Evolutionary conservation across 2,888 invertebrate species (phyloP).

Genomic region (Yponomeuta plumbellus): DNA sequence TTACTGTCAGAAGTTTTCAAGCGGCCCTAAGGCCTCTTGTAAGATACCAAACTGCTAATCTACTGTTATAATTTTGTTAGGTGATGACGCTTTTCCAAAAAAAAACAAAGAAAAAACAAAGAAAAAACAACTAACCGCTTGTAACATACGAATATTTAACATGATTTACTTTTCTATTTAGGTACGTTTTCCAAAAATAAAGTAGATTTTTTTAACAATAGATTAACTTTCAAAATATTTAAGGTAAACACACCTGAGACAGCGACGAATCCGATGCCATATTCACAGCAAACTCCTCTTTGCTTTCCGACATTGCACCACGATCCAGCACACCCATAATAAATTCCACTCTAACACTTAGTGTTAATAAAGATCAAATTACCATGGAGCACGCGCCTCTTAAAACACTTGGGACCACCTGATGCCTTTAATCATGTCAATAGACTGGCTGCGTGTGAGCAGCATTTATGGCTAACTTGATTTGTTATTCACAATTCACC

Average conservation of each 20-base stretch:
- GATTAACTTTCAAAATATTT: not conserved
- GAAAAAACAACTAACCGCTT: too few relatives aligned
- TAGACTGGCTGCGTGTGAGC: conserved; percentile 26
- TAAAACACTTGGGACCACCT: conserved; percentile 20
- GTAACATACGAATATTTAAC: too few relatives aligned
- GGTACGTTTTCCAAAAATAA: too few relatives aligned
- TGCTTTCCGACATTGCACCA: conserved; percentile 47
- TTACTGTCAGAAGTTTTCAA: too few relatives aligned
- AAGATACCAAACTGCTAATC: too few relatives aligned
- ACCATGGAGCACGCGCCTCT: not conserved
- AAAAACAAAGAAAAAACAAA: too few relatives aligned
- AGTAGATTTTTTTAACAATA: too few relatives aligned
- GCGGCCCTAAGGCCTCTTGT: too few relatives aligned
- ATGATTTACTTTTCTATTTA: too few relatives aligned
- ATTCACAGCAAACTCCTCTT: conserved; percentile 55
- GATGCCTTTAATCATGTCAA: conserved; percentile 28
- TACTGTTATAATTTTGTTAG: too few relatives aligned
- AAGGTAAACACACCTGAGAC: conserved; percentile 35
- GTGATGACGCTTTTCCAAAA: too few relatives aligned
- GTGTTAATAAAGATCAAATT: not conserved
- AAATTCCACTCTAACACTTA: conserved; percentile 11
- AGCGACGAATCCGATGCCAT: conserved; percentile 46
- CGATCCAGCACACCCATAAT: conserved; percentile 60
- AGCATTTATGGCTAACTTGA: not conserved
- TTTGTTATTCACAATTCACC: not conserved